Conservation (phyloP, 1,140 invertebrate genomes). For the Drosophila athabasca region DNA sequence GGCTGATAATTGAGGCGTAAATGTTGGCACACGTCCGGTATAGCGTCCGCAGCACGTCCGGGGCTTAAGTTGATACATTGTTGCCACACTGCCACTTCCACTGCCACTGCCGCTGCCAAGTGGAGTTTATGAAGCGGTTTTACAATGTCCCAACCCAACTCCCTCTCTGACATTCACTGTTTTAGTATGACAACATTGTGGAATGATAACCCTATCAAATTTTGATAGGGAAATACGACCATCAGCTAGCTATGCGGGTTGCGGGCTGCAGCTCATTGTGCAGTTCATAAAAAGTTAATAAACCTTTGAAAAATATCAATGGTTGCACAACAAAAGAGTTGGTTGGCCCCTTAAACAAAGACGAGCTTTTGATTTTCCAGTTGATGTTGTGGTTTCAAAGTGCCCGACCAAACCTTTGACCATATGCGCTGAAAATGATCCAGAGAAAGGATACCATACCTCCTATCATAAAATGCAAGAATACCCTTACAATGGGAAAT, state of each 20-base stretch:
- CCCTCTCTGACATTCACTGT: background rate
- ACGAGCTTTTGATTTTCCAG: constrained; percentile 73
- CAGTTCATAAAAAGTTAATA: constrained; percentile 75
- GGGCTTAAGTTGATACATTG: constrained; percentile 45
- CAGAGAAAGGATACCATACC: background rate
- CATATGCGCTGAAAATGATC: constrained; percentile 68
- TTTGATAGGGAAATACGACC: constrained; percentile 31
- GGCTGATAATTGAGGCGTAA: constrained; percentile 77
- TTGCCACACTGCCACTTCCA: constrained; percentile 29
- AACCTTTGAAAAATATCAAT: constrained; percentile 54
- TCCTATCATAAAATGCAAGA: constrained; percentile 4
- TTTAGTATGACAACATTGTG: constrained; percentile 56
- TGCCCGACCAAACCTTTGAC: constrained; percentile 59
- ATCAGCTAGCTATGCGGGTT: constrained; percentile 42
- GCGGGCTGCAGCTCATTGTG: constrained; percentile 49
- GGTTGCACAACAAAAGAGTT: constrained; percentile 54
- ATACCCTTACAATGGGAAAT: constrained; percentile 9
- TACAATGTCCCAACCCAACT: constrained; percentile 20
- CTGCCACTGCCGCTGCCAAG: constrained; percentile 27
- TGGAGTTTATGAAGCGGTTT: constrained; percentile 58
- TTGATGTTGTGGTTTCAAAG: constrained; percentile 68
- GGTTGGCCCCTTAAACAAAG: constrained; percentile 46
- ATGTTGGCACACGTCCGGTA: constrained; percentile 71
- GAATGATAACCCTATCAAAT: constrained; percentile 62
- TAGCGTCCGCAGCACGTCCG: constrained; percentile 17